Conservation (phyloP, 1,140 invertebrate species). For the Pomacea maculata region DNA sequence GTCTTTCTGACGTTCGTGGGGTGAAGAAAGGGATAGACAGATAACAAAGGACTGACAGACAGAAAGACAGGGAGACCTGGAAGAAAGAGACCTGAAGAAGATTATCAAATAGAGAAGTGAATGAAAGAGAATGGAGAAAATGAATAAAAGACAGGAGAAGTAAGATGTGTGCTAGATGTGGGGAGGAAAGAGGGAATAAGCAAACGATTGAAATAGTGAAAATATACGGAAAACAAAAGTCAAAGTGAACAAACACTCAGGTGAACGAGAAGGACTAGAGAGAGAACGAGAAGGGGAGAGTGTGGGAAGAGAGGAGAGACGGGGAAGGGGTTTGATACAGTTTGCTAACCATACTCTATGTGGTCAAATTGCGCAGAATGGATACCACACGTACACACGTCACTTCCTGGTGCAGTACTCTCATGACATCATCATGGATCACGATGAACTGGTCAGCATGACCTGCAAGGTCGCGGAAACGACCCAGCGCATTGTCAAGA, state of each 20-base stretch:
- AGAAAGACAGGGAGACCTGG: background rate
- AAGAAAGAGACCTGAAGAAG: too few relatives aligned
- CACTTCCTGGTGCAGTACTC: too few relatives aligned
- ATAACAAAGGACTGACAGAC: background rate
- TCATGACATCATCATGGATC: too few relatives aligned
- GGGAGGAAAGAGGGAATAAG: background rate
- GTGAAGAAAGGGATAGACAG: background rate
- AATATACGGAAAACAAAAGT: background rate
- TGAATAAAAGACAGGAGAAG: background rate
- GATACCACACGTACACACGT: too few relatives aligned
- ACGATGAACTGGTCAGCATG: too few relatives aligned
- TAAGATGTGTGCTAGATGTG: background rate
- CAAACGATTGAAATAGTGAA: background rate
- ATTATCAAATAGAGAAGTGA: too few relatives aligned
- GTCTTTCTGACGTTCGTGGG: too few relatives aligned
- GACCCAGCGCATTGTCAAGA: too few relatives aligned
- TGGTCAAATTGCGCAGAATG: too few relatives aligned
- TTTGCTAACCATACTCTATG: too few relatives aligned
- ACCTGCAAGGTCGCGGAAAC: too few relatives aligned
- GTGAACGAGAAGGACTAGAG: background rate
- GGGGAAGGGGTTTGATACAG: too few relatives aligned
- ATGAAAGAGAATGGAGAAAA: background rate
- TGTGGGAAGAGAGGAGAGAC: background rate
- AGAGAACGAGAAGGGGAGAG: background rate
- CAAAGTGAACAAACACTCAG: background rate